Evolutionary conservation across 53 echinoderm and acorn worm species (phyloP), one percentile per base, ranked within the genome.

Genomic region (Echinarachnius parma): DNA sequence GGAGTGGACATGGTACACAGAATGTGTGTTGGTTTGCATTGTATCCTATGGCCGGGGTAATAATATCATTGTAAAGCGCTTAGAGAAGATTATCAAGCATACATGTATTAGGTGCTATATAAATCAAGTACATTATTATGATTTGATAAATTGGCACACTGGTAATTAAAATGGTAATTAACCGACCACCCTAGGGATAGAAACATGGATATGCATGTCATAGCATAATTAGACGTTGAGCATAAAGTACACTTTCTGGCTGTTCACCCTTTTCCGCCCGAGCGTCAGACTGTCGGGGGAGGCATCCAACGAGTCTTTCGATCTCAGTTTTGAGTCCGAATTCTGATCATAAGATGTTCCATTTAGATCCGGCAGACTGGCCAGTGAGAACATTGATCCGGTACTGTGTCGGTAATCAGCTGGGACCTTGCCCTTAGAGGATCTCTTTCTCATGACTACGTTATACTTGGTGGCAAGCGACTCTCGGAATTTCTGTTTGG

Each of bases 171-270:
- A n/a, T n/a, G n/a, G n/a, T n/a, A n/a, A n/a, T n/a, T n/a, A n/a
- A n/a, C n/a, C n/a, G n/a, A n/a, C n/a, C n/a, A n/a, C n/a, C n/a
- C n/a, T n/a, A n/a, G n/a, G n/a, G n/a, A n/a, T n/a, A n/a, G n/a
- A n/a, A n/a, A n/a, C n/a, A n/a, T n/a, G n/a, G n/a, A n/a, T n/a
- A n/a, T n/a, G n/a, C n/a, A n/a, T n/a, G n/a, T n/a, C n/a, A n/a
- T n/a, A n/a, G n/a, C n/a, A n/a, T n/a, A n/a, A 19, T 57, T 25
- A 72, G 9, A 72, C 74, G 42, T 72, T 72, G 2, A 72, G 74
- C 74, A 72, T 72, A 45, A 72, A 72, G 28, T 72, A 72, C 27
- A 72, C 74, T 10, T 57, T 55, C 28, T 72, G 74, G 35, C 19
- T 72, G 34, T 28, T 28, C 19, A 11, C 56, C 11, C 21, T 72